phyloP scores from a whole-genome alignment of 2,797 vertebrate species.

The Cyprinodon diabolis region DNA sequence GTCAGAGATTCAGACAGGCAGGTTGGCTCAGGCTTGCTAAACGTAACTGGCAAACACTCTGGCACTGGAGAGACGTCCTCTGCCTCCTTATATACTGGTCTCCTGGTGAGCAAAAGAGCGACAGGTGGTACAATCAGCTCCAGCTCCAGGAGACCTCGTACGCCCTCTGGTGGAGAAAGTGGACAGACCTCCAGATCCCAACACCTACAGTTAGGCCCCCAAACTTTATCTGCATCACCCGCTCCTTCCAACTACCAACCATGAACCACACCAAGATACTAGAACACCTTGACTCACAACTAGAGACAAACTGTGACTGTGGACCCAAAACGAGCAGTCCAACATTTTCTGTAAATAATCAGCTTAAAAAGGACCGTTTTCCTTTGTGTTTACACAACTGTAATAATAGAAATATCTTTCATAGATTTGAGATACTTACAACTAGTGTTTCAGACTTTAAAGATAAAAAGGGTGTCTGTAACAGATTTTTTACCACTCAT shows the following conservation, averaged over 20 bases:
- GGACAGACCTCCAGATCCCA: too few species aligned
- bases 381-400: too few species aligned
- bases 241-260: neutral
- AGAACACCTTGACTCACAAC: neutral
- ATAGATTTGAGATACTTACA: neutral
- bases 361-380: too few species aligned
- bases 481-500: neutral
- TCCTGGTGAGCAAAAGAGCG: too few species aligned
- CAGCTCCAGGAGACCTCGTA: too few species aligned
- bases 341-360: neutral
- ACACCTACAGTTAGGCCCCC: neutral
- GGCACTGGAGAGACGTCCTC: too few species aligned
- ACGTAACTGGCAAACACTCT: too few species aligned
- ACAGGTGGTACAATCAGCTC: too few species aligned
- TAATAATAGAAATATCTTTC: neutral
- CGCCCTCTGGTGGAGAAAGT: too few species aligned
- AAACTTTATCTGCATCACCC: neutral
- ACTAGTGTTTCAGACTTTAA: neutral
- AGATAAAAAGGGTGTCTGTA: neutral
- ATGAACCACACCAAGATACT: neutral
- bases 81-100: too few species aligned
- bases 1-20: too few species aligned
- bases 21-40: too few species aligned
- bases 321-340: neutral
- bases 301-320: neutral